Percentiles rank a stretch among this genome's conserved stretches.
Evolutionary conservation across 2,888 invertebrate genomes (phyloP).

Genomic region (Tetranychus piercei): DNA sequence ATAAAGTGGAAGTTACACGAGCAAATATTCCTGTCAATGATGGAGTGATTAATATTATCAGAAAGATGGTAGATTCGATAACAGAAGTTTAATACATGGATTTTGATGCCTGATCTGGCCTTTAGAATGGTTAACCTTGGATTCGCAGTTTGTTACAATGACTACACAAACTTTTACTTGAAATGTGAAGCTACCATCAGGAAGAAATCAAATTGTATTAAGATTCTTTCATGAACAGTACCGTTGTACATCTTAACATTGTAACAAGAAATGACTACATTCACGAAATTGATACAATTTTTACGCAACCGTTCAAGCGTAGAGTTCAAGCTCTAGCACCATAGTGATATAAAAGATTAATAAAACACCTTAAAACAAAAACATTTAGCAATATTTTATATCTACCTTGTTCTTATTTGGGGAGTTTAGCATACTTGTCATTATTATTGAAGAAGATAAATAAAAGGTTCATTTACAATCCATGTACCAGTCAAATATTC

Average conservation of each 20-base stretch:
- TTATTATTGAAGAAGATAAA: too few species aligned
- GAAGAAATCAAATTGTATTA: constrained; percentile 51
- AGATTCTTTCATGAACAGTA: constrained; percentile 69
- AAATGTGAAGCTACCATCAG: not conserved
- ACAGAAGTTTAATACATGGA: constrained; percentile 56
- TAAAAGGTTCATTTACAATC: too few species aligned
- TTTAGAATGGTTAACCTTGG: not conserved
- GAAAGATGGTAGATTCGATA: constrained; percentile 36
- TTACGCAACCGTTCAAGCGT: constrained; percentile 63
- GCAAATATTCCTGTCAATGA: constrained; percentile 79
- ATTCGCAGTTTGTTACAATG: not conserved
- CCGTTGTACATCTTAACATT: constrained; percentile 72
- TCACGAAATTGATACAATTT: constrained; percentile 74
- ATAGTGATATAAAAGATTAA: too few species aligned
- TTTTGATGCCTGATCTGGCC: constrained; percentile 46
- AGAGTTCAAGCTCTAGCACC: too few species aligned
- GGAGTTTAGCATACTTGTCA: too few species aligned
- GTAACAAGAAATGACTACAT: constrained; percentile 89
- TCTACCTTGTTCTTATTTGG: too few species aligned
- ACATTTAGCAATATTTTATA: too few species aligned
- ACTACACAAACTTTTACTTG: not conserved
- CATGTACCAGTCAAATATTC: too few species aligned
- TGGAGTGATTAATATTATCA: constrained; percentile 78
- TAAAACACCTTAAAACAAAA: too few species aligned
- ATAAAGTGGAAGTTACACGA: constrained; percentile 59